phyloP scores from a whole-genome alignment of 2,797 vertebrate genomes.

The Hypotaenidia okinawae region DNA sequence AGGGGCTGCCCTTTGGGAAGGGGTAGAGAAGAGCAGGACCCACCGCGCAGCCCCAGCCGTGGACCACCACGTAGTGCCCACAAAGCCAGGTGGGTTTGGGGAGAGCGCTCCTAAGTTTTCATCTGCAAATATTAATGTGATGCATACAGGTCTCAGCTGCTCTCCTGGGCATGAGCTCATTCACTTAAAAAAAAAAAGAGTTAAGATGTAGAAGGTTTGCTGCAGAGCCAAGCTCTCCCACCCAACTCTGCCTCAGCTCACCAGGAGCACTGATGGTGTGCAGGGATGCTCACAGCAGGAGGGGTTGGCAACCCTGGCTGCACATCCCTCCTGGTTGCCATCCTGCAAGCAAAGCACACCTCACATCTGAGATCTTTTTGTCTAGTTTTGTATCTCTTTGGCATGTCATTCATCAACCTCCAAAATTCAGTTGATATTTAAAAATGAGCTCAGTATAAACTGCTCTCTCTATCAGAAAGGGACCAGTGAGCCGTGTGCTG shows the following conservation, averaged over 20 bases:
- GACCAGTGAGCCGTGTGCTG: not conserved
- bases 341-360: not conserved
- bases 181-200: not conserved
- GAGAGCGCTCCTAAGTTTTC: not conserved
- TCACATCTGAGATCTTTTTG: not conserved
- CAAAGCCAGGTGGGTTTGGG: not conserved
- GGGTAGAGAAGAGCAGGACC: not conserved
- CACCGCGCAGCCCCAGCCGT: fast-evolving
- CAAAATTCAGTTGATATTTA: not conserved
- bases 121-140: not conserved
- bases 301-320: not conserved
- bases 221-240: constrained; percentile 12
- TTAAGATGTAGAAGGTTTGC: constrained; percentile 6
- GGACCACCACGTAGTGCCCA: fast-evolving
- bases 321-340: not conserved
- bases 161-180: not conserved
- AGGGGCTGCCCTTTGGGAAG: not conserved
- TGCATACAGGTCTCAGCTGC: not conserved
- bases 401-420: not conserved
- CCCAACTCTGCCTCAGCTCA: not conserved
- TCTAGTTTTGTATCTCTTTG: not conserved
- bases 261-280: constrained; percentile 1
- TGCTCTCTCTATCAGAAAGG: not conserved
- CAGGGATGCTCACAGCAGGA: not conserved
- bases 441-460: not conserved